Conservation (phyloP, 2,888 invertebrate genomes). For the Podabrus alpinus region DNA sequence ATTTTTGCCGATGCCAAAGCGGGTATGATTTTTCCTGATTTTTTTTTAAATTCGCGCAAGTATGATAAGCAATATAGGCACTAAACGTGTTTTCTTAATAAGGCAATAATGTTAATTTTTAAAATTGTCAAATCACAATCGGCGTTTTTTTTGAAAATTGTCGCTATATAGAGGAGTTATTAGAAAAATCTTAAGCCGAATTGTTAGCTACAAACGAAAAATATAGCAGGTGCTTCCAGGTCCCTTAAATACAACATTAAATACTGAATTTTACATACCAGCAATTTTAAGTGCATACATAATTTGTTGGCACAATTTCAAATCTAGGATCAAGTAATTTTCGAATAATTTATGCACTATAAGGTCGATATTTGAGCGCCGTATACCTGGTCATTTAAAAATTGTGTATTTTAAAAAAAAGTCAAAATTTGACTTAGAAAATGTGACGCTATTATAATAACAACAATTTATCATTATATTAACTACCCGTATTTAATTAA, state of each 20-base stretch:
- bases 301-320: slow-evolving; percentile 27
- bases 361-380: slow-evolving; percentile 27
- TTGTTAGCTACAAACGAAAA: not conserved
- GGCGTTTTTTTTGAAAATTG: not conserved
- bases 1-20: not conserved
- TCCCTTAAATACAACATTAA: not conserved
- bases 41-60: not conserved
- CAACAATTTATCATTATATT: slow-evolving; percentile 8
- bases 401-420: slow-evolving; percentile 14
- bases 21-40: slow-evolving; percentile 1
- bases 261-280: slow-evolving; percentile 5
- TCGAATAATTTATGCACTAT: slow-evolving; percentile 25
- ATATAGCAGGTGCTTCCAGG: not conserved
- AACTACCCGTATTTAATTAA: slow-evolving; percentile 25
- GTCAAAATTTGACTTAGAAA: slow-evolving; percentile 14
- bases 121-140: slow-evolving; percentile 27
- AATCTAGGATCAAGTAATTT: slow-evolving; percentile 21
- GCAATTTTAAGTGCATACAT: slow-evolving; percentile 4
- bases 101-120: slow-evolving; percentile 19
- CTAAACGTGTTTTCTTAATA: slow-evolving; percentile 22
- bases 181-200: slow-evolving; percentile 1
- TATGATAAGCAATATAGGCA: slow-evolving; percentile 21
- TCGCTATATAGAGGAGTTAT: not conserved
- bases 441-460: slow-evolving; percentile 2
- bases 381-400: slow-evolving; percentile 10